Evolutionary conservation across 53 echinoderm and acorn worm species (phyloP).

Genomic region (Apostichopus leukothele): DNA sequence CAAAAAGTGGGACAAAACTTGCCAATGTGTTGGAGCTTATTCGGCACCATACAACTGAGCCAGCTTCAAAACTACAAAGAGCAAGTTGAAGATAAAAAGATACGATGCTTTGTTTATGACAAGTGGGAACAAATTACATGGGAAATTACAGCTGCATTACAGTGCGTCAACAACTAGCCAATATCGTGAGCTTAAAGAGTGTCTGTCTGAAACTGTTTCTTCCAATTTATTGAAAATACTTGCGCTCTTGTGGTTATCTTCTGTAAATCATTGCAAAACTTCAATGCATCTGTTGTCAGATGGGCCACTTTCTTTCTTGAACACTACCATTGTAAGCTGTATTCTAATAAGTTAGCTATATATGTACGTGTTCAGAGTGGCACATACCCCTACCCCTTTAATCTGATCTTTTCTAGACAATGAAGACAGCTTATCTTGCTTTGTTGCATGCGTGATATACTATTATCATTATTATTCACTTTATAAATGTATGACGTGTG

Average conservation of each 20-base stretch:
- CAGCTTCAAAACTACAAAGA: too few species aligned
- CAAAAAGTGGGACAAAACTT: too few species aligned
- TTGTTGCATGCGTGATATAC: too few species aligned
- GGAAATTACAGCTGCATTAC: too few species aligned
- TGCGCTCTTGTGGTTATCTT: constrained; percentile 7
- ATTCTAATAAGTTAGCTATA: not conserved
- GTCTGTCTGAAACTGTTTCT: constrained; percentile 7
- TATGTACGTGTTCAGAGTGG: constrained; percentile 3
- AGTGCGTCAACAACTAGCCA: too few species aligned
- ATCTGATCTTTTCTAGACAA: not conserved
- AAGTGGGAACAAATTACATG: too few species aligned
- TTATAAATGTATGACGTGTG: too few species aligned
- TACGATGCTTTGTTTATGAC: not conserved
- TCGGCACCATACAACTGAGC: too few species aligned
- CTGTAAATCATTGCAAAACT: constrained; percentile 13
- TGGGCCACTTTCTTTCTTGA: constrained; percentile 7
- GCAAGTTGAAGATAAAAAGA: too few species aligned
- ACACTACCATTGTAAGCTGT: constrained; percentile 1
- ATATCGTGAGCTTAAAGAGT: not conserved
- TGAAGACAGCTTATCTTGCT: too few species aligned
- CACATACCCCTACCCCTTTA: not conserved
- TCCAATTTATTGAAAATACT: constrained; percentile 13
- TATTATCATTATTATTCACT: too few species aligned
- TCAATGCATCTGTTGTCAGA: constrained; percentile 7
- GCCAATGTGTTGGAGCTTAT: too few species aligned